A percentile compares a stretch with the other conserved stretches of the same genome.
phyloP scores from a whole-genome alignment of 1,140 invertebrate species.

The Spodoptera litura region DNA sequence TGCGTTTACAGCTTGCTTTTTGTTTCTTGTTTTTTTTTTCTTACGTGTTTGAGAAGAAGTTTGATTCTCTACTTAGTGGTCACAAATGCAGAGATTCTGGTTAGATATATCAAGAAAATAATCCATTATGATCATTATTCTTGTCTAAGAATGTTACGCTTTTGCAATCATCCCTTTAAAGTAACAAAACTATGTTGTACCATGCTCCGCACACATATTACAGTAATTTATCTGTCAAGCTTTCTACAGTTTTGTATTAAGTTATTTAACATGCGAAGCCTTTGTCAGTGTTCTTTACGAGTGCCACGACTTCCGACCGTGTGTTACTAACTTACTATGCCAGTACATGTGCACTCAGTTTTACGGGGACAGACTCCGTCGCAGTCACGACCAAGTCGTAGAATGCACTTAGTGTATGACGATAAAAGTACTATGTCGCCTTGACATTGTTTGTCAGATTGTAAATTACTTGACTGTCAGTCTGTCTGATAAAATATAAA shows the following conservation, averaged over 20 bases:
- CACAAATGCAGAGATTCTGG: not conserved
- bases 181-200: too few relatives aligned
- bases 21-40: not conserved
- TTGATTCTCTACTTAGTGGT: not conserved
- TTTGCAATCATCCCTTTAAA: too few relatives aligned
- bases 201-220: too few relatives aligned
- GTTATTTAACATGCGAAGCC: slow-evolving; percentile 14
- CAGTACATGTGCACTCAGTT: not conserved
- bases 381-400: not conserved
- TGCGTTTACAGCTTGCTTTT: not conserved
- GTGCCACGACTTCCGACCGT: not conserved
- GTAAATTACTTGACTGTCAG: slow-evolving; percentile 10
- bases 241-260: not conserved
- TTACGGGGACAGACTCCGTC: slow-evolving; percentile 15
- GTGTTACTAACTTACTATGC: not conserved
- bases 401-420: slow-evolving; percentile 6
- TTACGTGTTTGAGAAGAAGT: not conserved
- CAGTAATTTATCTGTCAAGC: too few relatives aligned
- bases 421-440: slow-evolving; percentile 34
- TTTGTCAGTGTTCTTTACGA: not conserved
- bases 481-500: slow-evolving; percentile 27
- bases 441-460: slow-evolving; percentile 34
- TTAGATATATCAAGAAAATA: too few relatives aligned
- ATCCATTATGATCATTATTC: too few relatives aligned
- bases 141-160: too few relatives aligned